Conservation (phyloP, 2,888 invertebrate species). For the Pseudoips prasinana region DNA sequence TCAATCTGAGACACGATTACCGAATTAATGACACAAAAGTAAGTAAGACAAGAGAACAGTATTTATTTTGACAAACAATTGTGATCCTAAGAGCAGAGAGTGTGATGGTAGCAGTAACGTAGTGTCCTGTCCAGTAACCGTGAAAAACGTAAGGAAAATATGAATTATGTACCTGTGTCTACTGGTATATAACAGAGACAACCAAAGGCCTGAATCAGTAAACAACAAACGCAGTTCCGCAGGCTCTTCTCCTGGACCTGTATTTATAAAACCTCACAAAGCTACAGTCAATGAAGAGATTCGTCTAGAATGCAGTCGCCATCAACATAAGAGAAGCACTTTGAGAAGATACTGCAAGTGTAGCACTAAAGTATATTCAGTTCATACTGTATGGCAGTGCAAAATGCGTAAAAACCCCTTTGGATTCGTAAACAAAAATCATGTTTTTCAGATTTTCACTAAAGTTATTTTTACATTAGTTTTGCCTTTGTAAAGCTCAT, state of each 20-base stretch:
- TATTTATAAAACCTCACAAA: conserved; percentile 18
- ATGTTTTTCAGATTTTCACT: too few species aligned
- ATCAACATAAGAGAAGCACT: conserved; percentile 17
- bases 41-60: too few species aligned
- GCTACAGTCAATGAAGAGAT: conserved; percentile 15
- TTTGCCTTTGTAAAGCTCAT: too few species aligned
- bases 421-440: too few species aligned
- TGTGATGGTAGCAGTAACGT: too few species aligned
- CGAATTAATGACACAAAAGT: too few species aligned
- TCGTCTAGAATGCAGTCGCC: conserved; percentile 11
- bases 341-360: conserved; percentile 20
- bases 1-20: too few species aligned
- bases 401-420: too few species aligned
- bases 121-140: too few species aligned
- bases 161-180: conserved; percentile 7
- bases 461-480: too few species aligned
- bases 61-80: not conserved
- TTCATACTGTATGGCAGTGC: conserved; percentile 8
- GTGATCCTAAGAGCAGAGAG: not conserved
- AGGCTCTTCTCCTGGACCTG: not conserved
- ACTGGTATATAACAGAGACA: conserved; percentile 2
- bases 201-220: conserved; percentile 2
- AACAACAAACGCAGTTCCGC: conserved; percentile 8
- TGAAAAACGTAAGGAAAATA: too few species aligned
- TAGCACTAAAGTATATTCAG: conserved; percentile 22